Percentiles rank a stretch among this genome's conserved stretches.
phyloP scores from a whole-genome alignment of 2,888 invertebrate species.

The Ichneumon xanthorius region DNA sequence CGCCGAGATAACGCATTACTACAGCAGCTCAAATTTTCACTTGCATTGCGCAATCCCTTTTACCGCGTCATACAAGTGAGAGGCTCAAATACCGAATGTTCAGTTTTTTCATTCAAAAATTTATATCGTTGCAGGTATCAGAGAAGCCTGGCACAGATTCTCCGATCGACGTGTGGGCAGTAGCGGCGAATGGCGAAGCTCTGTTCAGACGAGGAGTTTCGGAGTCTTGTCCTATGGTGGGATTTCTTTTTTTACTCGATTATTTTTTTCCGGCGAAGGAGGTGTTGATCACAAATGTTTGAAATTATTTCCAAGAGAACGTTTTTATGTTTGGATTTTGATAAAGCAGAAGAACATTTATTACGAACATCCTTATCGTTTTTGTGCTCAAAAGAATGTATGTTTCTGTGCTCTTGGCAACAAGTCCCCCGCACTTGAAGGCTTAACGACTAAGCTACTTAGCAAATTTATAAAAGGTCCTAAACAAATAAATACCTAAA shows the following conservation, averaged over 20 bases:
- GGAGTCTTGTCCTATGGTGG: slow-evolving; percentile 90
- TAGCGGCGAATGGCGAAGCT: slow-evolving; percentile 94
- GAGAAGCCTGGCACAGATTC: slow-evolving; percentile 84
- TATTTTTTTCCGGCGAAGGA: slow-evolving; percentile 12
- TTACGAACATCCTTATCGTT: too few species aligned
- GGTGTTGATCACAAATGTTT: too few species aligned
- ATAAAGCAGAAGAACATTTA: too few species aligned
- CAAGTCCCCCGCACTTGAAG: too few species aligned
- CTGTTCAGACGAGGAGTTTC: slow-evolving; percentile 93
- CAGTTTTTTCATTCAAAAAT: neutral
- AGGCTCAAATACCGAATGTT: slow-evolving; percentile 7
- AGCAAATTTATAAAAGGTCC: neutral
- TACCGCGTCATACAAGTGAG: neutral
- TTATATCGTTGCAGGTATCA: slow-evolving; percentile 81
- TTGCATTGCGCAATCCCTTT: too few species aligned
- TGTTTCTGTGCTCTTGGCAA: too few species aligned
- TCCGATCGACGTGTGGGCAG: slow-evolving; percentile 91
- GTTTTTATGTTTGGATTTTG: too few species aligned
- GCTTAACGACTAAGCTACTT: neutral
- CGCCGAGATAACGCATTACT: neutral
- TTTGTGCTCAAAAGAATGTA: too few species aligned
- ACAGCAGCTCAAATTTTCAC: neutral
- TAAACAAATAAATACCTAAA: too few species aligned
- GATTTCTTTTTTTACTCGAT: slow-evolving; percentile 72
- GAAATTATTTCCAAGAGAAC: too few species aligned